Percentiles rank a stretch among this genome's conserved stretches.
These are phyloP conservation scores for Lagorchestes hirsutus DNA, from an alignment of 2,797 vertebrate species.

Conservation along the genomic window DNA sequence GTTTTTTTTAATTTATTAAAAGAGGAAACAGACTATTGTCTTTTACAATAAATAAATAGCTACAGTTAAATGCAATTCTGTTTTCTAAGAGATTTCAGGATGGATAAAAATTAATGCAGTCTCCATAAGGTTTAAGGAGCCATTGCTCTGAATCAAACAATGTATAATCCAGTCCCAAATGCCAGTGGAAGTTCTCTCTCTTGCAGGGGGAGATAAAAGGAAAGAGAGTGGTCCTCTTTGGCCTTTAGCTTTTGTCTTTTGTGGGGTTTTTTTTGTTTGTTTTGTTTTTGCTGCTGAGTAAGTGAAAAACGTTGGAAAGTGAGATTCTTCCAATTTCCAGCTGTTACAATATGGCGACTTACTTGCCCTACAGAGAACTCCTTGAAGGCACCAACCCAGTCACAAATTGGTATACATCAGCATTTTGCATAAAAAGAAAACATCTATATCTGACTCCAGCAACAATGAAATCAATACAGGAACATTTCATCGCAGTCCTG, in stretches of 20 bases:
- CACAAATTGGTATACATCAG: conserved; percentile 77
- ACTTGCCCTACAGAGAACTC: conserved; percentile 77
- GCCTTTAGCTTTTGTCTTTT: conserved; percentile 16
- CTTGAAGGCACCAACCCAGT: conserved; percentile 71
- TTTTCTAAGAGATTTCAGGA: conserved; percentile 42
- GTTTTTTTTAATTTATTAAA: background rate
- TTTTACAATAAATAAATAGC: conserved; percentile 17
- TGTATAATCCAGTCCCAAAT: background rate
- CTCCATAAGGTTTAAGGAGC: background rate
- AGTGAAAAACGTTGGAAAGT: conserved; percentile 77
- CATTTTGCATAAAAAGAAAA: conserved; percentile 80
- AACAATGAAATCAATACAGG: conserved; percentile 78
- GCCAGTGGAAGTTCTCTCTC: background rate
- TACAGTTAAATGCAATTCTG: background rate
- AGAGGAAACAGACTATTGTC: background rate
- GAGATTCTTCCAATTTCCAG: conserved; percentile 80
- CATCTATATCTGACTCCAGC: conserved; percentile 78
- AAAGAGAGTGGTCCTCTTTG: conserved; percentile 48
- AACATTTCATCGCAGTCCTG: conserved; percentile 80
- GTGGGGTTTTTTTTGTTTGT: background rate
- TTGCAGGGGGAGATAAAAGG: conserved; percentile 26
- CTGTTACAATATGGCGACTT: conserved; percentile 81
- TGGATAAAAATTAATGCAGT: background rate
- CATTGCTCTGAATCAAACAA: background rate
- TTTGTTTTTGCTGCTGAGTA: conserved; percentile 71